Conservation (phyloP, 2,888 invertebrate genomes). For the Taenaris catops region DNA sequence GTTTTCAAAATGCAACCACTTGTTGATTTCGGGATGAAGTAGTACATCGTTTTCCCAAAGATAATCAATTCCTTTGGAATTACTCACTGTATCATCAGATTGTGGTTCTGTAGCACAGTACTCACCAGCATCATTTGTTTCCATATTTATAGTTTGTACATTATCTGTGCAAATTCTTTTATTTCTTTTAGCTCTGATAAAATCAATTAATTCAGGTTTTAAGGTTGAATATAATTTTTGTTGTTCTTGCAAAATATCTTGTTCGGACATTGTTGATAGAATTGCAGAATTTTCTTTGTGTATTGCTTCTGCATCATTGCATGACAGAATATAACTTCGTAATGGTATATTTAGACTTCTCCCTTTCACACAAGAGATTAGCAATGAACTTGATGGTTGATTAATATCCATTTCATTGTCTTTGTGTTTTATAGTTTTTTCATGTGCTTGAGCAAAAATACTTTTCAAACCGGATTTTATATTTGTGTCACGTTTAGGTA, state of each 20-base stretch:
- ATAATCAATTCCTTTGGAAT: constrained; percentile 29
- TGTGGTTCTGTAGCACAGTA: constrained; percentile 41
- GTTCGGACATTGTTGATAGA: constrained; percentile 83
- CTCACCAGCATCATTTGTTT: constrained; percentile 31
- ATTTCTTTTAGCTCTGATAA: constrained; percentile 70
- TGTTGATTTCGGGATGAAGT: constrained; percentile 80
- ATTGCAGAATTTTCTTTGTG: constrained; percentile 86
- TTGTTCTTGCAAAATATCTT: constrained; percentile 88
- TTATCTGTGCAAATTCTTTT: constrained; percentile 11
- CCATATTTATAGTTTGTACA: neutral
- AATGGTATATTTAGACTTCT: constrained; percentile 34
- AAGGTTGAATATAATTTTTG: constrained; percentile 81
- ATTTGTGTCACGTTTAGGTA: constrained; percentile 52
- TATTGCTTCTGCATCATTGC: constrained; percentile 77
- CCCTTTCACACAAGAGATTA: neutral
- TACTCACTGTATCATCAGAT: constrained; percentile 20
- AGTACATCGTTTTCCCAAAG: constrained; percentile 80
- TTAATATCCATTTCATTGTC: constrained; percentile 46
- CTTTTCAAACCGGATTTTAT: constrained; percentile 49
- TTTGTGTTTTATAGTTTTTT: constrained; percentile 31
- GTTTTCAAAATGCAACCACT: constrained; percentile 93
- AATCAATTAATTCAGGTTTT: constrained; percentile 84
- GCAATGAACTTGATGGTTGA: constrained; percentile 27
- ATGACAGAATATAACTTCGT: constrained; percentile 71
- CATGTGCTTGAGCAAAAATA: constrained; percentile 69